phyloP scores from a whole-genome alignment of 2,113 vertebrate genomes.

The Hippotragus niger region DNA sequence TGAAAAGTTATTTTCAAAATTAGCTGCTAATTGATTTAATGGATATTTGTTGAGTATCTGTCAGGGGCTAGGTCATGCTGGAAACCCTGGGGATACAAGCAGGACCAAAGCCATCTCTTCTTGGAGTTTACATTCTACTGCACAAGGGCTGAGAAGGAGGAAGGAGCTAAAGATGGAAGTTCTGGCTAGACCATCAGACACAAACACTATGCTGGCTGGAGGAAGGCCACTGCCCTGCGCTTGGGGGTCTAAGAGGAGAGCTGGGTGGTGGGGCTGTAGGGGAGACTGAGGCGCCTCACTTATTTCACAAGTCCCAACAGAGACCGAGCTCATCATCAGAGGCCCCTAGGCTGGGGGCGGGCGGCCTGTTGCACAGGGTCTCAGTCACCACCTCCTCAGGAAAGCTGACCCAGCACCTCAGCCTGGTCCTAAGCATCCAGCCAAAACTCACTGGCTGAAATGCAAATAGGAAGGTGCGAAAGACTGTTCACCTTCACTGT shows the following conservation, averaged over 20 bases:
- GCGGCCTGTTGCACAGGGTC: background rate
- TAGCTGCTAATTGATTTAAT: background rate
- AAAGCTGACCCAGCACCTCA: too few species aligned
- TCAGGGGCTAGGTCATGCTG: background rate
- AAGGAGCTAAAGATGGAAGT: background rate
- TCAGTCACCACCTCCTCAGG: background rate
- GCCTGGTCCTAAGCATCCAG: too few species aligned
- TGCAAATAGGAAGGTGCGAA: too few species aligned
- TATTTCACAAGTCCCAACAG: background rate
- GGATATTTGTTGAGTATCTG: background rate
- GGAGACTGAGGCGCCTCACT: background rate
- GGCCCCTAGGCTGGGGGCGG: too few species aligned
- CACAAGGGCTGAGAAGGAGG: too few species aligned
- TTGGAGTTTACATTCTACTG: background rate
- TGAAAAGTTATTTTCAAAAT: background rate
- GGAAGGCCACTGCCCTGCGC: accelerated
- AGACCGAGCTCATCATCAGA: background rate
- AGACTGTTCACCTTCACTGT: too few species aligned
- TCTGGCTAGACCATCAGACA: accelerated
- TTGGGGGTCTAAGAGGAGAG: accelerated
- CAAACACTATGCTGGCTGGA: accelerated
- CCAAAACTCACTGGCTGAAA: too few species aligned
- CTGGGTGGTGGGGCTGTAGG: accelerated
- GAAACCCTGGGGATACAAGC: background rate
- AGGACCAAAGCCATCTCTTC: too few species aligned